phyloP scores from a whole-genome alignment of 2,888 invertebrate species.

The Mayetiola destructor region DNA sequence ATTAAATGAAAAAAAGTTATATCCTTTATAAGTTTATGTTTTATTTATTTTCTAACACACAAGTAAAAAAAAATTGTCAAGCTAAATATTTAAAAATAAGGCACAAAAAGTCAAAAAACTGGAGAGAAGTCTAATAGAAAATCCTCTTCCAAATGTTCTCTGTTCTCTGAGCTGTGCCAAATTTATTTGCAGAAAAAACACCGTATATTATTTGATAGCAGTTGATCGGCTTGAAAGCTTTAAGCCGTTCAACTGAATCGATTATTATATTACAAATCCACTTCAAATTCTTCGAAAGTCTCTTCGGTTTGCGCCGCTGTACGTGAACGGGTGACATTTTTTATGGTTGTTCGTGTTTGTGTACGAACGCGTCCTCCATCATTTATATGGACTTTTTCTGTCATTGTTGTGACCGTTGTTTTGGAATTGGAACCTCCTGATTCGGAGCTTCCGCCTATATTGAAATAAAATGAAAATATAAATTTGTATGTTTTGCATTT shows the following conservation, averaged over 20 bases:
- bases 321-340: not conserved
- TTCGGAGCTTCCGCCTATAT: not conserved
- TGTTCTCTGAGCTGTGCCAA: not conserved
- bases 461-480: not conserved
- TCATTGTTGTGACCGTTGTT: conserved; percentile 8
- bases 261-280: not conserved
- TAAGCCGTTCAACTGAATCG: not conserved
- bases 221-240: not conserved
- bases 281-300: not conserved
- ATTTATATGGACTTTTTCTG: not conserved
- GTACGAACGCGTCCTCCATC: not conserved
- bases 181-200: not conserved
- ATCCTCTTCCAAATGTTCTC: not conserved
- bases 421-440: not conserved
- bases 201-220: not conserved
- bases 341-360: conserved; percentile 6
- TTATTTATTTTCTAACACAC: too few species aligned
- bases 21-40: too few species aligned
- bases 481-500: not conserved
- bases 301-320: not conserved
- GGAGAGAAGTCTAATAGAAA: not conserved
- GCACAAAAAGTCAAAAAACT: not conserved
- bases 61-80: too few species aligned
- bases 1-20: too few species aligned
- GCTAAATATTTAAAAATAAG: too few species aligned